phyloP scores from a whole-genome alignment of 2,888 invertebrate species.

The Parnassius apollo region DNA sequence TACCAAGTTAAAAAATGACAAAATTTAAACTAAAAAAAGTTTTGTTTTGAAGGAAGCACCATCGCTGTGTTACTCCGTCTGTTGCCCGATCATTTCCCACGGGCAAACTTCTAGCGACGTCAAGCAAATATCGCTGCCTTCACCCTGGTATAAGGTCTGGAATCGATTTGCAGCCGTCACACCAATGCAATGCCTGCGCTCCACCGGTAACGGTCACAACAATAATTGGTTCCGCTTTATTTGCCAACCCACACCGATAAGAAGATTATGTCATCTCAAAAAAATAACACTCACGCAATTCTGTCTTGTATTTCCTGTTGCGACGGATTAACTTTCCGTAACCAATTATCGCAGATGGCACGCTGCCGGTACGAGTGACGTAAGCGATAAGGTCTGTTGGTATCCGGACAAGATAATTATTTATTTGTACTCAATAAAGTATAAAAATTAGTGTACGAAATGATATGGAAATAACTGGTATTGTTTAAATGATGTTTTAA shows the following conservation, averaged over 20 bases:
- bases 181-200: slow-evolving; percentile 28
- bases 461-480: slow-evolving; percentile 9
- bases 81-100: slow-evolving; percentile 47
- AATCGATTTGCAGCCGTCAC: slow-evolving; percentile 14
- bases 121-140: slow-evolving; percentile 18
- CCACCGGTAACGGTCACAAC: slow-evolving; percentile 39
- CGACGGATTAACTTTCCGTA: slow-evolving; percentile 15
- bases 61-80: slow-evolving; percentile 29
- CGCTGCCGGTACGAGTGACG: slow-evolving; percentile 24
- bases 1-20: no score
- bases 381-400: slow-evolving; percentile 29
- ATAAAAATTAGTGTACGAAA: slow-evolving; percentile 27
- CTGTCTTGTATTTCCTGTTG: slow-evolving; percentile 20
- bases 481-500: no score
- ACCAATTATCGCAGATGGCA: slow-evolving; percentile 1
- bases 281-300: slow-evolving; percentile 21
- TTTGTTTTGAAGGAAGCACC: slow-evolving; percentile 38
- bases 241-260: slow-evolving; percentile 49
- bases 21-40: not conserved
- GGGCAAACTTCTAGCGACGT: slow-evolving; percentile 30
- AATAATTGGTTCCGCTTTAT: slow-evolving; percentile 58
- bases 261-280: slow-evolving; percentile 30
- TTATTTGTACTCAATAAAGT: slow-evolving; percentile 25
- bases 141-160: slow-evolving; percentile 18
- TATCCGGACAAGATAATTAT: slow-evolving; percentile 28